phyloP scores from a whole-genome alignment of 2,113 vertebrate species.

The Pontoporia blainvillei region DNA sequence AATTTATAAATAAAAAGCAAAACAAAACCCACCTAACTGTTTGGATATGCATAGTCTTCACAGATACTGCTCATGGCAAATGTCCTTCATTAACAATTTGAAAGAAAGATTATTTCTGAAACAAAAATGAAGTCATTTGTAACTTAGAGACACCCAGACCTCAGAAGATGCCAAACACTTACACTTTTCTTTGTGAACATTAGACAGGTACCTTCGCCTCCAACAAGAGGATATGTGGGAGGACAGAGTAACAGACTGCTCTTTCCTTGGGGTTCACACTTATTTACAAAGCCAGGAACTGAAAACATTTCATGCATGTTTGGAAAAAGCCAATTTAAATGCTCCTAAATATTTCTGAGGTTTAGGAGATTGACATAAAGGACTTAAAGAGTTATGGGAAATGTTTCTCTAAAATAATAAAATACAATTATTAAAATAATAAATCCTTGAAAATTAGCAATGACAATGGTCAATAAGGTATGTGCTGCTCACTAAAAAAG shows the following conservation, averaged over 20 bases:
- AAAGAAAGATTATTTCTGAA: conserved; percentile 18
- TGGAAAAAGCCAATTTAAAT: neutral
- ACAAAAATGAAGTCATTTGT: neutral
- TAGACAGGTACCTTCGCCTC: neutral
- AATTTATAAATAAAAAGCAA: neutral
- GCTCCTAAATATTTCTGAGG: neutral
- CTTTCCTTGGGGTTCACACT: neutral
- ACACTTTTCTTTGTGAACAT: neutral
- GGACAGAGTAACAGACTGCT: neutral
- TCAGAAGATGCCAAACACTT: neutral
- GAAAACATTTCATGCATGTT: neutral
- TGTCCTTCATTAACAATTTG: neutral
- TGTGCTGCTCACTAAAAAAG: neutral
- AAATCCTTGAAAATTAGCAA: neutral
- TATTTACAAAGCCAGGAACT: neutral
- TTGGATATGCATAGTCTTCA: neutral
- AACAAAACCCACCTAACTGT: neutral
- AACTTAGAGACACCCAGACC: neutral
- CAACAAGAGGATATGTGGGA: neutral
- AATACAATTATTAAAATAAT: neutral
- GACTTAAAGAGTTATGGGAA: neutral
- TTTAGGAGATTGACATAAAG: neutral
- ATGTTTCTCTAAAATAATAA: neutral
- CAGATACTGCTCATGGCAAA: neutral
- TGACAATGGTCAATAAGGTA: neutral